These are phyloP conservation scores for Hipposideros armiger DNA, from an alignment of 2,113 vertebrate species.

Conservation along the genomic window DNA sequence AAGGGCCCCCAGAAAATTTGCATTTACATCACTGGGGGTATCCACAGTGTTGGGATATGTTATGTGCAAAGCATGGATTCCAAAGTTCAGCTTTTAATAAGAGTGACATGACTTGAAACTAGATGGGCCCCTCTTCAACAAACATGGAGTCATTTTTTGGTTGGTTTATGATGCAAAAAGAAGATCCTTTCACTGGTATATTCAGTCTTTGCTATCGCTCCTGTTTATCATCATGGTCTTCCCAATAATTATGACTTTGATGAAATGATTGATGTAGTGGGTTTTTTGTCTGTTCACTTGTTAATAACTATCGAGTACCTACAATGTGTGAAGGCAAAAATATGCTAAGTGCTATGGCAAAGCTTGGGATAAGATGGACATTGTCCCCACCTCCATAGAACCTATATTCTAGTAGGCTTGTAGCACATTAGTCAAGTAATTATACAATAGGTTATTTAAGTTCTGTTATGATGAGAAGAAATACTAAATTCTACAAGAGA, in stretches of 20 bases:
- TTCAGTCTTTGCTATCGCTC: background rate
- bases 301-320: background rate
- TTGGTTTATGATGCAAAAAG: background rate
- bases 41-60: background rate
- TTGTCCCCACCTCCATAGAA: background rate
- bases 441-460: background rate
- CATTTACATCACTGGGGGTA: background rate
- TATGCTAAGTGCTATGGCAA: background rate
- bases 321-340: background rate
- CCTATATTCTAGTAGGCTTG: background rate
- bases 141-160: background rate
- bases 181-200: background rate
- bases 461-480: background rate
- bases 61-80: background rate
- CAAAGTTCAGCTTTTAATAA: background rate
- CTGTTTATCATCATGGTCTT: background rate
- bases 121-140: background rate
- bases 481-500: background rate
- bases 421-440: background rate
- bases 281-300: background rate
- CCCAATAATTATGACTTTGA: background rate
- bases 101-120: background rate
- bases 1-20: background rate
- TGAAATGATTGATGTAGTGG: background rate
- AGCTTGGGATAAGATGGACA: background rate